These are phyloP conservation scores for Aphodius sticticus DNA, from an alignment of 2,888 invertebrate species.

Conservation along the genomic window DNA sequence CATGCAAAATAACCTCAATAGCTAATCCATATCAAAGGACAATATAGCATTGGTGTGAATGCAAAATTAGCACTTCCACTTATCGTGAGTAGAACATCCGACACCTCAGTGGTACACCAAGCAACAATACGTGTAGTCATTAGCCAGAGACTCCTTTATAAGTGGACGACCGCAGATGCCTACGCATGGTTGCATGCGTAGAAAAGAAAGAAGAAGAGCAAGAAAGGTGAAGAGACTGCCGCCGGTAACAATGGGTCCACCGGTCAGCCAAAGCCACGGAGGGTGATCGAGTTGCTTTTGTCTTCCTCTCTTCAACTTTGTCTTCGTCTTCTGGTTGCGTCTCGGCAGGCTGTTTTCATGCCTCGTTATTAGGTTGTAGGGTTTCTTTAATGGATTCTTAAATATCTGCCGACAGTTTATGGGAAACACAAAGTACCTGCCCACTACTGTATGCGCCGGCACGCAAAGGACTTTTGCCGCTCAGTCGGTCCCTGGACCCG, in stretches of 20 bases:
- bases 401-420: constrained; percentile 55
- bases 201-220: background rate
- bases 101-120: background rate
- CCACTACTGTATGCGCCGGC: constrained; percentile 21
- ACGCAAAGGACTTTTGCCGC: background rate
- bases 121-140: constrained; percentile 4
- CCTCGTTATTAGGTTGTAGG: constrained; percentile 55
- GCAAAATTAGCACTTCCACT: background rate
- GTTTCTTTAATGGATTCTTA: constrained; percentile 56
- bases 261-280: background rate
- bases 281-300: background rate
- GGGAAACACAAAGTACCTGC: constrained; percentile 37
- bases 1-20: too few species aligned
- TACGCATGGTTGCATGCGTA: background rate
- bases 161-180: background rate
- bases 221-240: background rate
- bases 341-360: constrained; percentile 49
- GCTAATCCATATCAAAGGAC: background rate
- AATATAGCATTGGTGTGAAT: background rate
- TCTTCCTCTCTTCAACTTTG: background rate
- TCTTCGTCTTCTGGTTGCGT: background rate
- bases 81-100: background rate
- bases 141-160: background rate
- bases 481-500: background rate
- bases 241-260: background rate